These are phyloP conservation scores for Dipodomys stephensi DNA, from an alignment of 2,113 vertebrate genomes.

Conservation along the genomic window DNA sequence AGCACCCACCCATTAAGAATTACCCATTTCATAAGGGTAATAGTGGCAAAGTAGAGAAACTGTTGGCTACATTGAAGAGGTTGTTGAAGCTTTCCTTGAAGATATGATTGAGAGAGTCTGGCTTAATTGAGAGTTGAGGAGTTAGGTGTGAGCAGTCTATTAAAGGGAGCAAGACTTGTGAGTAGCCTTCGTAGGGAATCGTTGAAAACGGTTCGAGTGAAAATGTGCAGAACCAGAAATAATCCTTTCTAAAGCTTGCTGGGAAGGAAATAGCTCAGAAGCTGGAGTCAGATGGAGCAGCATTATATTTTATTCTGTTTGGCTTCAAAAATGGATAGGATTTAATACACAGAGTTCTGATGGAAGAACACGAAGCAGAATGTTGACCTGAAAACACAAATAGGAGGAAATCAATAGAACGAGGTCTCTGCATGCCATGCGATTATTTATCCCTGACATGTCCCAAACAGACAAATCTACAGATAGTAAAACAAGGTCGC, in stretches of 20 bases:
- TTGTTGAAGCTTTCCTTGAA: neutral
- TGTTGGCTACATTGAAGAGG: neutral
- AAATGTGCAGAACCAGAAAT: neutral
- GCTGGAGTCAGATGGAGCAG: neutral
- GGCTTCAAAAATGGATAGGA: neutral
- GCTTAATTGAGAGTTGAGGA: neutral
- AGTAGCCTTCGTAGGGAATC: neutral
- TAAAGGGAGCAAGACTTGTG: neutral
- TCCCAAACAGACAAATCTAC: neutral
- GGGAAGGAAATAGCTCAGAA: conserved; percentile 14
- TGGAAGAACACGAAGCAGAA: conserved; percentile 2
- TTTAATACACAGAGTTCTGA: neutral
- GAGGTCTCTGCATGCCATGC: neutral
- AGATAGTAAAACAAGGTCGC: neutral
- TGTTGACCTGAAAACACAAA: neutral
- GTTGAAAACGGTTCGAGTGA: conserved; percentile 11
- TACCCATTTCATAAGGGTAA: neutral
- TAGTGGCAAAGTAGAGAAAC: neutral
- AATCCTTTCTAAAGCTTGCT: conserved; percentile 11
- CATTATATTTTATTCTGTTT: conserved; percentile 19
- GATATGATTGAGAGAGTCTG: neutral
- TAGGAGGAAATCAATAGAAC: neutral
- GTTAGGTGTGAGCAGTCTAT: neutral
- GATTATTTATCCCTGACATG: neutral
- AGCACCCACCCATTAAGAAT: neutral